Base-by-base conservation (phyloP, 2,797 vertebrate genomes). In the Garrulus glandarius region DNA sequence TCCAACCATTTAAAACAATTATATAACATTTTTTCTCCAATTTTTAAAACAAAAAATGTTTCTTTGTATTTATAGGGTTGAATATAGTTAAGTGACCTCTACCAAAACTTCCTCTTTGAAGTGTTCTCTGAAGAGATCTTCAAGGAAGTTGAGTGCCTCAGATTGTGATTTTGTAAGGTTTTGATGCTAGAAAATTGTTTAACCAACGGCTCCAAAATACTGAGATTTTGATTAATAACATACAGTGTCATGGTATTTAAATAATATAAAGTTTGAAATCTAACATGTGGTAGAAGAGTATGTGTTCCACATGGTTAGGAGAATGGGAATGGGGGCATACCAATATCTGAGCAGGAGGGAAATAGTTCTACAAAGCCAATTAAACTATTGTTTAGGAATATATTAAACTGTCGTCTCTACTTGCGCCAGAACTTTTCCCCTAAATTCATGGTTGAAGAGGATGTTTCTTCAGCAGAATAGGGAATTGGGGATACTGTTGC, bases 161-260 rank as follows among this genome's bases (percentile, higher is more conserved):
- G 80, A 94, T 14, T 94, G 80, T 92, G 91, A 96, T 84, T 96
- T 95, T 67, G 13, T 74, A 94, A 94, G 94, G 93, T 95, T 97
- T 97, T 97, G 96, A 96, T 96, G 94, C 92, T 96, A 56, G 67
- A 93, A 95, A 80, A 90, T 88, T 95, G 94, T 96, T 96, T 96
- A 95, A 87, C 46, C 94, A 97, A 95, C 92, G 95, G 80, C 74
- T 93, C 71, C 24, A 87, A 94, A 95, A 96, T 95, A 93, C 44
- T 94, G 91, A 84, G 80, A 71, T 92, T 95, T 91, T 97, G 80
- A 97, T 96, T 96, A 96, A 86, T 92, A 97, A 95, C 96, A 95
- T 92, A 89, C 83, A 93, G 77, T 64, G 67, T 76, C 3, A 3
- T 4, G 57, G 93, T 70, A 94, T 95, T 95, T 95, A 93, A 93